Evolutionary conservation across 2,888 invertebrate species (phyloP).

Genomic region (Eupithecia exiguata): DNA sequence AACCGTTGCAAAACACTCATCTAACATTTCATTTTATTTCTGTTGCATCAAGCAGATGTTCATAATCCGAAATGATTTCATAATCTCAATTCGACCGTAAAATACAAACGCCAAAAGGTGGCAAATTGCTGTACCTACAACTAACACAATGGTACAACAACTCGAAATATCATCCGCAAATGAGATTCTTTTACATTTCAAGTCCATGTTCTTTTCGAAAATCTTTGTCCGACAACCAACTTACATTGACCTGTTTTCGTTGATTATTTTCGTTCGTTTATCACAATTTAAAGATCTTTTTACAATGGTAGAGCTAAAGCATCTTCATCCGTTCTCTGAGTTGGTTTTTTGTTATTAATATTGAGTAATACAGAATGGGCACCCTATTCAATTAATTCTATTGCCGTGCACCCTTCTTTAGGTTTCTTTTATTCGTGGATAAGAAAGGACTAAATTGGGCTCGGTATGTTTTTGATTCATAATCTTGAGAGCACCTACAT

Average conservation of each 20-base stretch:
- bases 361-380: constrained; percentile 49
- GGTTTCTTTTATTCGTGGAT: constrained; percentile 27
- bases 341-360: constrained; percentile 70
- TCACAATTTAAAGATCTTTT: constrained; percentile 50
- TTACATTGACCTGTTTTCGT: constrained; percentile 46
- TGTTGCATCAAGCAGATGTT: constrained; percentile 25
- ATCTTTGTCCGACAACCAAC: constrained; percentile 66
- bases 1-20: neutral
- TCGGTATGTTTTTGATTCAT: constrained; percentile 17
- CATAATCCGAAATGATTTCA: constrained; percentile 18
- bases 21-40: neutral
- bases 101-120: constrained; percentile 52
- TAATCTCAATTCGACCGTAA: constrained; percentile 28
- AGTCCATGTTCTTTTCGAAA: constrained; percentile 71
- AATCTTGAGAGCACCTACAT: neutral
- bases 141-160: constrained; percentile 52
- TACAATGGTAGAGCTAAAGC: constrained; percentile 52
- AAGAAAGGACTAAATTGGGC: constrained; percentile 28
- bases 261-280: constrained; percentile 30
- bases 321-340: constrained; percentile 65
- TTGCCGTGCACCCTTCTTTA: constrained; percentile 30
- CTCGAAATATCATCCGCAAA: constrained; percentile 59
- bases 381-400: constrained; percentile 45
- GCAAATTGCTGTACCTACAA: constrained; percentile 54
- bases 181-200: constrained; percentile 80